Conservation (phyloP, 2,888 invertebrate species). For the Leuctra nigra region DNA sequence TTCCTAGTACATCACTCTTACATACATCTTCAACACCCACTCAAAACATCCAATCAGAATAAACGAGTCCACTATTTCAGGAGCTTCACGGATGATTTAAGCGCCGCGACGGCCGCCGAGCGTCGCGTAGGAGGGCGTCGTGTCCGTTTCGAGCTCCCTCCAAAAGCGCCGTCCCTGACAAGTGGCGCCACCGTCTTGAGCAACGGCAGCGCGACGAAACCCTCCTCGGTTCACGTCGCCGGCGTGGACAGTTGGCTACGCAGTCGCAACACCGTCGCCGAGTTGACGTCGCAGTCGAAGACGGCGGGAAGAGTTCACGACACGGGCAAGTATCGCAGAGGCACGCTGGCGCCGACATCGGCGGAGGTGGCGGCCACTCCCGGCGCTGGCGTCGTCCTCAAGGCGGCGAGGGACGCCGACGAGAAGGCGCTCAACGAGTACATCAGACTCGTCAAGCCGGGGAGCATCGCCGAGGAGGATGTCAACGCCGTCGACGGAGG, state of each 20-base stretch:
- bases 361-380: constrained; percentile 19
- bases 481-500: constrained; percentile 49
- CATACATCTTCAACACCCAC: too few relatives aligned
- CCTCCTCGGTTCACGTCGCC: constrained; percentile 19
- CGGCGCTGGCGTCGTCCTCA: constrained; percentile 38
- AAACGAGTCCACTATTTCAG: too few relatives aligned
- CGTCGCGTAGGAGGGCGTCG: constrained; percentile 14
- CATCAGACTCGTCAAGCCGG: constrained; percentile 9
- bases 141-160: constrained; percentile 26
- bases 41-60: too few relatives aligned
- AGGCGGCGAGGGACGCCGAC: constrained; percentile 49
- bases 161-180: constrained; percentile 7
- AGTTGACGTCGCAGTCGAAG: constrained; percentile 2
- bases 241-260: constrained; percentile 28
- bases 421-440: constrained; percentile 39
- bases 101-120: constrained; percentile 10
- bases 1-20: too few relatives aligned
- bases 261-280: constrained; percentile 18
- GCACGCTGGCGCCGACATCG: constrained; percentile 27
- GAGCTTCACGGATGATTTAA: constrained; percentile 23
- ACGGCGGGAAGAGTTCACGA: constrained; percentile 23
- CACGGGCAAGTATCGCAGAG: constrained; percentile 25
- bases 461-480: constrained; percentile 41
- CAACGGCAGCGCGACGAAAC: constrained; percentile 20
- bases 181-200: constrained; percentile 16